Base-by-base conservation (phyloP, 2,797 vertebrate genomes). In the Danionella dracula region DNA sequence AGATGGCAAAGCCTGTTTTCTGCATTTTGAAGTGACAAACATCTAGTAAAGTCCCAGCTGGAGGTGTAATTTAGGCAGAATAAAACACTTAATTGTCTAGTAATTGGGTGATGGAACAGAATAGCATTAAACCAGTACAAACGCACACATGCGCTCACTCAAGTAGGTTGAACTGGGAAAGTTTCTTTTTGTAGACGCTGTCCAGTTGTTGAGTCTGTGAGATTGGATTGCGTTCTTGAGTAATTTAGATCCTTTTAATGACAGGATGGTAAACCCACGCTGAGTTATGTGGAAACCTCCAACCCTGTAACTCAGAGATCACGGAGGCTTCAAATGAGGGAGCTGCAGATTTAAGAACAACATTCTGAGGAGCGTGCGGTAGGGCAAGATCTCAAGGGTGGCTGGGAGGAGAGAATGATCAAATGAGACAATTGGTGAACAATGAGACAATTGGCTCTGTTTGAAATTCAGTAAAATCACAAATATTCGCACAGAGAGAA, bases 271-370 rank as follows among this genome's bases (percentile, higher is more conserved):
- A 34, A 69, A 32, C 63, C 70, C 42, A 65, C 58, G 19, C 46
- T 37, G 67, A 45, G 67, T 68, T 71, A 62, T 67, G 48, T 42
- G 59, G 32, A 63, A 34, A 42, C 40, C 61, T 72, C 64, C 54
- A 62, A 51, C 66, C 54, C 70, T 40, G 32, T 58, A 62, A 69
- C 60, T 73, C 57, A 12, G 38, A 63, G 64, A 58, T 70, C 66
- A 71, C 7, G 66, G 61, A 62, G 60, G 62, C 46, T 23, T 68
- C 58, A 75, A 79, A 79, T 79, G 72, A 79, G 66, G 76, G 70
- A 72, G 60, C 70, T 51, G 37, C 35, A 56, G 42, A 61, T 54
- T 42, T 32, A 55, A 40, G 27, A 40, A 41, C 15, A 66, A 38
- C 17, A 54, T 40, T 45, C 38, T 46, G 13, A 46, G 56, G 44